These are phyloP conservation scores for Antheraea pernyi DNA, from an alignment of 1,140 invertebrate genomes.

Conservation along the genomic window DNA sequence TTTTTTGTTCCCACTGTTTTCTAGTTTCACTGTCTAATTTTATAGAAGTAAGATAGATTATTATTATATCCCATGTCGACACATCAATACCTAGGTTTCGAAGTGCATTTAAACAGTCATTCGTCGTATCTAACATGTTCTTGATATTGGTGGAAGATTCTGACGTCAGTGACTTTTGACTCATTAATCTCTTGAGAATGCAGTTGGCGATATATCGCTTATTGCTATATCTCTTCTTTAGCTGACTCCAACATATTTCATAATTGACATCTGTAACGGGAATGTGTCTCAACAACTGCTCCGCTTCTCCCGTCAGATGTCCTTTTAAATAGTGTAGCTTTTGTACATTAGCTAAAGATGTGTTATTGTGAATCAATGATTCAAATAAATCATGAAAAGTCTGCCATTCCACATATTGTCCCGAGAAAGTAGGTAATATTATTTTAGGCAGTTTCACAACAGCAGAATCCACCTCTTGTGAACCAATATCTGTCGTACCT, in stretches of 20 bases:
- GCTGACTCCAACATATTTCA: slow-evolving; percentile 10
- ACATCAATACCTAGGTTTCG: slow-evolving; percentile 15
- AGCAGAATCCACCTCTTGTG: neutral
- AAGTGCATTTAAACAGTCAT: slow-evolving; percentile 19
- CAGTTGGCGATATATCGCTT: slow-evolving; percentile 5
- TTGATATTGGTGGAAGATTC: neutral
- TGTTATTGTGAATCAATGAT: neutral
- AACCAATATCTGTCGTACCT: neutral
- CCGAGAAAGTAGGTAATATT: neutral
- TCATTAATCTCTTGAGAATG: neutral
- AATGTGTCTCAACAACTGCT: slow-evolving; percentile 17
- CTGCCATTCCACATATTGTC: neutral
- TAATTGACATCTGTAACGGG: slow-evolving; percentile 19
- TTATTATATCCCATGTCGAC: slow-evolving; percentile 16
- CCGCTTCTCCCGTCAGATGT: slow-evolving; percentile 20
- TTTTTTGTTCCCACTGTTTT: slow-evolving; percentile 19
- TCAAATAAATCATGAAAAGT: neutral
- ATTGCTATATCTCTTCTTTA: slow-evolving; percentile 12
- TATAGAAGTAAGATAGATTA: slow-evolving; percentile 15
- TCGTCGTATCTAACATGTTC: slow-evolving; percentile 20
- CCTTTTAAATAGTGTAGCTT: slow-evolving; percentile 22
- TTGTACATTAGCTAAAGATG: neutral
- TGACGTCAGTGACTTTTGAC: neutral
- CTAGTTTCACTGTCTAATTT: slow-evolving; percentile 22
- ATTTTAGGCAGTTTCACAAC: neutral